Evolutionary conservation across 2,888 invertebrate species (phyloP).

Genomic region (Chirona hameri): DNA sequence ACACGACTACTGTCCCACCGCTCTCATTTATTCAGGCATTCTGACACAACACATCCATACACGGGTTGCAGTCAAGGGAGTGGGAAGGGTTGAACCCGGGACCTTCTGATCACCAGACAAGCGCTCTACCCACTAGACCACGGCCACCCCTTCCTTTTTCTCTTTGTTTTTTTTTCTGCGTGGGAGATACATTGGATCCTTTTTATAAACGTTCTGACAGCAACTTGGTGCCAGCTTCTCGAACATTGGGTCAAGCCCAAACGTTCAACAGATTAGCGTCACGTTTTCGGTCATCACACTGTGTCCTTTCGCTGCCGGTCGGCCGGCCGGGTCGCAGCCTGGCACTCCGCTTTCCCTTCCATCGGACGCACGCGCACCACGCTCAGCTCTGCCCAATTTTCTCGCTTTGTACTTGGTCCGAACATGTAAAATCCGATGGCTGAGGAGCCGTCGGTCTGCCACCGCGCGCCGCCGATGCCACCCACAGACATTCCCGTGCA

Average conservation of each 20-base stretch:
- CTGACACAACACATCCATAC: too few relatives aligned
- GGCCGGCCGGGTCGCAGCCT: background rate
- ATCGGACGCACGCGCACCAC: background rate
- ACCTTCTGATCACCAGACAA: too few relatives aligned
- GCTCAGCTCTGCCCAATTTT: background rate
- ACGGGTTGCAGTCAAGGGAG: too few relatives aligned
- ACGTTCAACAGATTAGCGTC: conserved; percentile 6
- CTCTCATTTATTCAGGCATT: too few relatives aligned
- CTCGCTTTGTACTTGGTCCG: conserved; percentile 24
- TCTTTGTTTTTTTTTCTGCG: too few relatives aligned
- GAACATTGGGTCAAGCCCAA: background rate
- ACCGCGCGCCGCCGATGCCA: too few relatives aligned
- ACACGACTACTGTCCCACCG: too few relatives aligned
- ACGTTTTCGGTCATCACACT: background rate
- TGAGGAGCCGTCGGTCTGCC: background rate
- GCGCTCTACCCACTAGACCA: too few relatives aligned
- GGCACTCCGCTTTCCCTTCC: background rate
- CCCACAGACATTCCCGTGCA: background rate
- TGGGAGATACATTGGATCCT: conserved; percentile 8
- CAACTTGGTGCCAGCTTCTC: background rate
- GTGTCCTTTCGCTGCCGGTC: background rate
- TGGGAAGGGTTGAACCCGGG: too few relatives aligned
- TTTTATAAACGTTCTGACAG: conserved; percentile 24
- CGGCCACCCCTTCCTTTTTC: too few relatives aligned
- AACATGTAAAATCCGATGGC: background rate